Percentiles rank a stretch among this genome's conserved stretches.
Conservation (phyloP, 2,888 invertebrate genomes). For the Eristalis arbustorum region DNA sequence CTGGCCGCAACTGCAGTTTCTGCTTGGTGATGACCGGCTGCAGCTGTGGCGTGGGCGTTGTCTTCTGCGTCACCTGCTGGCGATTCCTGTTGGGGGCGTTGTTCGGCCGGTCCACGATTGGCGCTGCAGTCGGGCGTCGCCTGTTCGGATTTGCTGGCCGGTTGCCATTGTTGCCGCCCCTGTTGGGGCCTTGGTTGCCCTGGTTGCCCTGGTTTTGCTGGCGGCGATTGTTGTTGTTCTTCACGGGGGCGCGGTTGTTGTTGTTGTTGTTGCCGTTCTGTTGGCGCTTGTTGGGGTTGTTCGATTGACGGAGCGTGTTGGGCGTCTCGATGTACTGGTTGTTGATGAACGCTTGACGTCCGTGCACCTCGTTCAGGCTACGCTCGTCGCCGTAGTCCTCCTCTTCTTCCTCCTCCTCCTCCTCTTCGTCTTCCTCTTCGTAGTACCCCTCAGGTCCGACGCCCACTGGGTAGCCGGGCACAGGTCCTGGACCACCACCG, state of each 20-base stretch:
- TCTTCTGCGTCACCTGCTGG: background rate
- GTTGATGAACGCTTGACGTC: conserved; percentile 75
- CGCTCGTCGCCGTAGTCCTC: background rate
- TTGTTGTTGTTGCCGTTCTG: background rate
- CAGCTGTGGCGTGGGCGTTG: background rate
- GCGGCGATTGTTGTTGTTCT: background rate
- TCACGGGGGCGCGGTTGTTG: background rate
- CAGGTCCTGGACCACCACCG: background rate
- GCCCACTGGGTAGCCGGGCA: background rate
- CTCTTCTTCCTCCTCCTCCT: background rate
- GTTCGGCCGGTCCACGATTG: background rate
- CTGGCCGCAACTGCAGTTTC: conserved; percentile 74
- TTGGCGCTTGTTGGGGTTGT: background rate
- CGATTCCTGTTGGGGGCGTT: background rate
- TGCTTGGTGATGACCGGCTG: conserved; percentile 41
- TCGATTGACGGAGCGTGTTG: background rate
- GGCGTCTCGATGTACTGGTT: conserved; percentile 70
- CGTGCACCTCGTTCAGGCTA: conserved; percentile 19
- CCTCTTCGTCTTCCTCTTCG: conserved; percentile 10
- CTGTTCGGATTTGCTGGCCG: background rate
- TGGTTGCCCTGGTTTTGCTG: background rate
- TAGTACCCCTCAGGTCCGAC: background rate
- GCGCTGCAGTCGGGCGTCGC: background rate
- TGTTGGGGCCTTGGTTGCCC: background rate
- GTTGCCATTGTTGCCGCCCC: background rate